A percentile compares a stretch with the other conserved stretches of the same genome.
Conservation (phyloP, 2,113 vertebrate species). For the Rhizomys pruinosus region DNA sequence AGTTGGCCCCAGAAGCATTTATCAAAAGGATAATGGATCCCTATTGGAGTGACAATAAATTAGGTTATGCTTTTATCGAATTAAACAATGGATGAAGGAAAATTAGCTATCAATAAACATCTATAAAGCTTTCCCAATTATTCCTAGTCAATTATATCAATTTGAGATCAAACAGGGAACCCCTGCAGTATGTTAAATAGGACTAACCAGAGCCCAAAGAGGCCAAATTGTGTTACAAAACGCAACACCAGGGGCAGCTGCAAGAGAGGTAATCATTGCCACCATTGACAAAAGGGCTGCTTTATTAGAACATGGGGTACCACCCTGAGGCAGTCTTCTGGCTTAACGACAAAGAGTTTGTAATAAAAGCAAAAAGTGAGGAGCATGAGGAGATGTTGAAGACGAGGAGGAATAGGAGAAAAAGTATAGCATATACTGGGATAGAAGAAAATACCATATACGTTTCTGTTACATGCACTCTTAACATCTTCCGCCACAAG, state of each 20-base stretch:
- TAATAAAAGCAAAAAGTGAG: constrained; percentile 66
- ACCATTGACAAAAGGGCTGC: constrained; percentile 88
- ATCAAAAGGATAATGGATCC: constrained; percentile 91
- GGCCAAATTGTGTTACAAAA: constrained; percentile 92
- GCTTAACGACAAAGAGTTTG: constrained; percentile 86
- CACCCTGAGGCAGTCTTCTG: constrained; percentile 87
- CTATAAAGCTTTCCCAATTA: constrained; percentile 87
- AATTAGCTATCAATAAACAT: constrained; percentile 93
- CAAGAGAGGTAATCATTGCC: constrained; percentile 87
- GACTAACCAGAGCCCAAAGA: constrained; percentile 88
- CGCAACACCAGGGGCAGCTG: constrained; percentile 90
- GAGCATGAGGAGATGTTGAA: neutral
- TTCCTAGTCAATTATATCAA: constrained; percentile 93
- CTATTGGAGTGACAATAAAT: constrained; percentile 90
- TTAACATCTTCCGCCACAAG: neutral
- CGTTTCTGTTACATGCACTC: neutral
- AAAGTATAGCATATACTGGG: neutral
- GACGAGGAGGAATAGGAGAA: neutral
- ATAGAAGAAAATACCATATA: neutral
- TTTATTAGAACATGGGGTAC: constrained; percentile 90
- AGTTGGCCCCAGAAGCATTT: constrained; percentile 89
- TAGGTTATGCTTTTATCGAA: constrained; percentile 90
- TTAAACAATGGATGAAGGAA: constrained; percentile 90
- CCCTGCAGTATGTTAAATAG: constrained; percentile 90
- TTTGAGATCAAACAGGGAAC: constrained; percentile 92